phyloP scores from a whole-genome alignment of 2,888 invertebrate species.

The Parnassius apollo region DNA sequence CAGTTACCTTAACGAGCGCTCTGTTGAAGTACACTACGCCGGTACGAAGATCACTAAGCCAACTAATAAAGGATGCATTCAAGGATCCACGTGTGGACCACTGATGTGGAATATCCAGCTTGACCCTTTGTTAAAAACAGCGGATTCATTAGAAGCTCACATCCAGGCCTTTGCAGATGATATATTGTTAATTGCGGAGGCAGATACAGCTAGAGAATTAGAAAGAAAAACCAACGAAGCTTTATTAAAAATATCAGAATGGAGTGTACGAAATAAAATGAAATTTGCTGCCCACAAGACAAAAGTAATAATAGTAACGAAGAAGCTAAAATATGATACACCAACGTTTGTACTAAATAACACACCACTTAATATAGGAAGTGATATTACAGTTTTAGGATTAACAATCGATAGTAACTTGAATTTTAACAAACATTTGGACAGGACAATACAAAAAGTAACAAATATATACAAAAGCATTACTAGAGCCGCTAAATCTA shows the following conservation, averaged over 20 bases:
- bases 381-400: neutral
- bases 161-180: no score
- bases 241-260: neutral
- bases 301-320: neutral
- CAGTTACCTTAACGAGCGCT: no score
- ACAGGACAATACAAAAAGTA: neutral
- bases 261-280: conserved; percentile 1
- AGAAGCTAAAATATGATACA: neutral
- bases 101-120: no score
- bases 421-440: neutral
- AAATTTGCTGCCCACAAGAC: conserved; percentile 1
- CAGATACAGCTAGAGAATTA: neutral
- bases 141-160: no score
- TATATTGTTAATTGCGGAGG: no score
- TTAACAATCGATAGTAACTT: neutral
- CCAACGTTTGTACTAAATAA: neutral
- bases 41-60: no score
- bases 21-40: no score
- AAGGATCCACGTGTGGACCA: no score
- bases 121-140: no score
- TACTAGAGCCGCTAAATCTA: neutral
- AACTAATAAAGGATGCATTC: no score
- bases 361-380: neutral
- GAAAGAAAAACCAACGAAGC: neutral
- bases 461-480: conserved; percentile 1